A percentile compares a stretch with the other conserved stretches of the same genome.
These are phyloP conservation scores for Melanostoma scalare DNA, from an alignment of 2,888 invertebrate species.

Conservation along the genomic window DNA sequence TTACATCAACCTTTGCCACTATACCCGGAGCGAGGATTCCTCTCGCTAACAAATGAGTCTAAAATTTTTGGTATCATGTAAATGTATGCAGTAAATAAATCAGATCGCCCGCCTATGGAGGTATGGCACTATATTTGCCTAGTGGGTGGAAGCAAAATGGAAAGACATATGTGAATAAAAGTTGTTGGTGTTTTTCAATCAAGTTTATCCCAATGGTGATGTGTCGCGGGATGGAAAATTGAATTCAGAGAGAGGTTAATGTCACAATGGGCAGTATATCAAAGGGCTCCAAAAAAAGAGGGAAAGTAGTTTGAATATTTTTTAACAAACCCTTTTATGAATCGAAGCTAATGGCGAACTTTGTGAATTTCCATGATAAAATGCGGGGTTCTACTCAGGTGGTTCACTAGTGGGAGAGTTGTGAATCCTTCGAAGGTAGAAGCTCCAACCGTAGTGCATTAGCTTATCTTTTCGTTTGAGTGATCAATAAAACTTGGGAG, in stretches of 20 bases:
- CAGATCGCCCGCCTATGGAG: conserved; percentile 32
- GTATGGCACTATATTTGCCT: conserved; percentile 6
- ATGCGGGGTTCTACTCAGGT: too few relatives aligned
- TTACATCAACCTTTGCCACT: background rate
- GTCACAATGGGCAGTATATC: background rate
- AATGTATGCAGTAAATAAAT: conserved; percentile 40
- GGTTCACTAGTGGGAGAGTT: too few relatives aligned
- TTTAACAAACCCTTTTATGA: background rate
- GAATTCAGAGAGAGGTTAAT: background rate
- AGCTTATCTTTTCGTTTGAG: too few relatives aligned
- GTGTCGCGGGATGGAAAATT: background rate
- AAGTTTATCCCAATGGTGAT: background rate
- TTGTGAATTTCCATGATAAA: background rate
- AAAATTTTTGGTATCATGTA: conserved; percentile 27
- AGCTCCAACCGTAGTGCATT: too few relatives aligned
- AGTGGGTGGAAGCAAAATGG: conserved; percentile 10
- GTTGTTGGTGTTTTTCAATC: background rate
- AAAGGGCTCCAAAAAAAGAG: background rate
- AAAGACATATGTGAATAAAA: background rate
- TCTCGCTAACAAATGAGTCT: conserved; percentile 33
- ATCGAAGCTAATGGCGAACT: too few relatives aligned
- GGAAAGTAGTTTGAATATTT: background rate
- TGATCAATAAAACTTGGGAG: too few relatives aligned
- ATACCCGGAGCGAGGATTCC: background rate
- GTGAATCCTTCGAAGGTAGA: too few relatives aligned